phyloP scores from a whole-genome alignment of 2,113 vertebrate species.

The Myiozetetes cayanensis region DNA sequence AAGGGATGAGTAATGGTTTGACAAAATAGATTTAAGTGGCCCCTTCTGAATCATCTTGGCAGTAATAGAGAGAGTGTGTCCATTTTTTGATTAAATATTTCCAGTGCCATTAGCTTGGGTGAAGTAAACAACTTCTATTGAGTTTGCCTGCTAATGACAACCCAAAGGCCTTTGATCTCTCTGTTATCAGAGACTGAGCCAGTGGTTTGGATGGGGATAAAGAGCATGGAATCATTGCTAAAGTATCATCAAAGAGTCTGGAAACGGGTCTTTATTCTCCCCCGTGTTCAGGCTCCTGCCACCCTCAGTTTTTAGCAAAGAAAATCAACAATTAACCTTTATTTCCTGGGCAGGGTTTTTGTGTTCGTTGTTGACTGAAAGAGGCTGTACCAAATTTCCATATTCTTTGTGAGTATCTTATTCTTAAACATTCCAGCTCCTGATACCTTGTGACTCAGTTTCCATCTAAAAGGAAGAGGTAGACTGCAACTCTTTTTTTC shows the following conservation, averaged over 20 bases:
- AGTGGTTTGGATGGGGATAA: neutral
- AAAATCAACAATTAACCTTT: neutral
- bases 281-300: fast-evolving
- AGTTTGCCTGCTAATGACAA: conserved; percentile 12
- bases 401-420: neutral
- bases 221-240: neutral
- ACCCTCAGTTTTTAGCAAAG: neutral
- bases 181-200: neutral
- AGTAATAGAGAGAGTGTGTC: conserved; percentile 25
- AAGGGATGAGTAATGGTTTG: conserved; percentile 49
- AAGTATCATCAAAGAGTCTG: neutral
- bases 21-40: conserved; percentile 37
- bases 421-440: neutral
- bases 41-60: conserved; percentile 64
- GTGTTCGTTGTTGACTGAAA: neutral
- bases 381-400: neutral
- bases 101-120: conserved; percentile 45
- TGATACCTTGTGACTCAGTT: neutral
- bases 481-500: neutral
- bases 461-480: neutral
- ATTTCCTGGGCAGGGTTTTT: neutral
- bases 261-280: neutral
- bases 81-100: conserved; percentile 64
- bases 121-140: conserved; percentile 29
- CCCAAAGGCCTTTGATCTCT: conserved; percentile 39